These are phyloP conservation scores for Loris lydekkerianus DNA, from an alignment of 2,797 vertebrate genomes.

Conservation along the genomic window DNA sequence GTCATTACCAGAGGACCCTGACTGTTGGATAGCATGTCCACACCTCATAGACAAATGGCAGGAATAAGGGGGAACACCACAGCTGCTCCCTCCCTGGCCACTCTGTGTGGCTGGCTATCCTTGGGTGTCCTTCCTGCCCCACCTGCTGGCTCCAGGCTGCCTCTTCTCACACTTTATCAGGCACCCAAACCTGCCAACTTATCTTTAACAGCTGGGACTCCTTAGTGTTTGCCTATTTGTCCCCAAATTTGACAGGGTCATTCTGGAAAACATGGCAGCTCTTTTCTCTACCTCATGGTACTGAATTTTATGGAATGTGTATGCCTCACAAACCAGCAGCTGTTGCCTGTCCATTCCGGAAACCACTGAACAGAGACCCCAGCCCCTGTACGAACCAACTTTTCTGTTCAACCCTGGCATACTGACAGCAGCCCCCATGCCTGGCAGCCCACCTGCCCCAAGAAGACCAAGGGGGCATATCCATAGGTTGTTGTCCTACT, in stretches of 20 bases:
- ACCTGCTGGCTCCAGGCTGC: not conserved
- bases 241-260: not conserved
- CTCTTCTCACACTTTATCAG: not conserved
- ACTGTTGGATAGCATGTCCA: not conserved
- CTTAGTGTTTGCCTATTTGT: not conserved
- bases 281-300: not conserved
- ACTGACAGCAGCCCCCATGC: not conserved
- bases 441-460: not conserved
- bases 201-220: not conserved
- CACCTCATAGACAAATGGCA: not conserved
- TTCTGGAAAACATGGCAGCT: not conserved
- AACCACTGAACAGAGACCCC: not conserved
- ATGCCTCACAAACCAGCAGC: not conserved
- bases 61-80: not conserved
- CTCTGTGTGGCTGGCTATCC: not conserved
- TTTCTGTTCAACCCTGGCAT: not conserved
- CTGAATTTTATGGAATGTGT: not conserved
- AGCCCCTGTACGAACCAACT: not conserved
- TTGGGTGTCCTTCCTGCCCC: not conserved
- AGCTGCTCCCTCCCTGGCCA: rapidly evolving
- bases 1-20: not conserved
- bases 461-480: not conserved
- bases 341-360: not conserved
- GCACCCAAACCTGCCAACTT: not conserved
- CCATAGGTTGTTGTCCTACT: not conserved